Conservation (phyloP, 2,113 vertebrate genomes). For the Rhinoderma darwinii region DNA sequence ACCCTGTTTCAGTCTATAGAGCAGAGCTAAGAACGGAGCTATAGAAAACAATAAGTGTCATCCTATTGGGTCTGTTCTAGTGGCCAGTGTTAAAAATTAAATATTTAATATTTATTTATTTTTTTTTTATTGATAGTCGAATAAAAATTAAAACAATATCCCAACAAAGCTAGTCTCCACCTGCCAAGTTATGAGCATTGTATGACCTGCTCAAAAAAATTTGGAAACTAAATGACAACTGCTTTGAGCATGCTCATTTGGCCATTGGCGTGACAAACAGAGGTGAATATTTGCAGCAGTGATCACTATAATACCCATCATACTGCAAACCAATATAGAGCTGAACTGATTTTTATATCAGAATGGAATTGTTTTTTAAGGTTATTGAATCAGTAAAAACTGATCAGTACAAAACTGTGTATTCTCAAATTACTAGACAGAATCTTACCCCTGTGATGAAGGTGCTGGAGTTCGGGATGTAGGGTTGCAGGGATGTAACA, state of each 20-base stretch:
- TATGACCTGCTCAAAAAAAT: not conserved
- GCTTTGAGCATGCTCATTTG: not conserved
- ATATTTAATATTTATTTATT: too few relatives aligned
- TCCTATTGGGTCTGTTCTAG: too few relatives aligned
- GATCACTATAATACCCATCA: not conserved
- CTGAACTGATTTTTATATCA: not conserved
- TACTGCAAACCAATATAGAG: not conserved
- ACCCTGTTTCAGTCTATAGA: too few relatives aligned
- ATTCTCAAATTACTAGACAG: not conserved
- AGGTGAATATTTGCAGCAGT: not conserved
- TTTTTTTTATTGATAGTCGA: too few relatives aligned
- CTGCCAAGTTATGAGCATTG: not conserved
- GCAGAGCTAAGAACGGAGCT: too few relatives aligned
- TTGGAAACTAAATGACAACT: not conserved
- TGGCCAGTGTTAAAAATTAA: too few relatives aligned
- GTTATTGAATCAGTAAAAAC: not conserved
- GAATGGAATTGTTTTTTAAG: too few relatives aligned
- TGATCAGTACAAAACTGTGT: not conserved
- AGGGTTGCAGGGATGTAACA: conserved; percentile 67
- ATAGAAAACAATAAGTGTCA: too few relatives aligned
- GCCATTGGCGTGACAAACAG: not conserved
- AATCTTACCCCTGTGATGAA: conserved; percentile 72
- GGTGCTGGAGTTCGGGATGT: conserved; percentile 71
- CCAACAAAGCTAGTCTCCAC: not conserved
- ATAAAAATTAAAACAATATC: too few relatives aligned